Conservation (phyloP, 2,888 invertebrate genomes). For the Stenodema calcarata region DNA sequence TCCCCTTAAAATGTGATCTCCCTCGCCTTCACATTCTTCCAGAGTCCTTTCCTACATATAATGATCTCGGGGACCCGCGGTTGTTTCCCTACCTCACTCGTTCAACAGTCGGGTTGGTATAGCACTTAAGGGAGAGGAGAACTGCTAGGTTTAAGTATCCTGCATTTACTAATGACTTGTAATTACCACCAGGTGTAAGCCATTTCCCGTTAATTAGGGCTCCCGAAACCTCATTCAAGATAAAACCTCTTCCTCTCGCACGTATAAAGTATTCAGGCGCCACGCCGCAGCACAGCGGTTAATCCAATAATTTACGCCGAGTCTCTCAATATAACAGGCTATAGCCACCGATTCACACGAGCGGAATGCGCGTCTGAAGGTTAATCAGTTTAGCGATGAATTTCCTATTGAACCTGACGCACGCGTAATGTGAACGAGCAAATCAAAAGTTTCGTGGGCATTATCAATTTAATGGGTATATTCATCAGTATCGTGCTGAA, state of each 20-base stretch:
- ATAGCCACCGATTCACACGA: background rate
- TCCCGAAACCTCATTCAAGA: constrained; percentile 24
- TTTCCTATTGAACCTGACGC: background rate
- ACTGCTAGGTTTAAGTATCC: constrained; percentile 39
- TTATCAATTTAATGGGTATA: too few relatives aligned
- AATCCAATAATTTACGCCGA: constrained; percentile 7
- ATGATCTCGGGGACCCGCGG: constrained; percentile 30
- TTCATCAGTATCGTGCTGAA: too few relatives aligned
- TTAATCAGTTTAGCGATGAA: background rate
- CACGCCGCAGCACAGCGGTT: background rate
- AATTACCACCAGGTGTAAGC: constrained; percentile 47
- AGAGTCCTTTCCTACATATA: constrained; percentile 17
- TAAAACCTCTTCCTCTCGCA: constrained; percentile 22
- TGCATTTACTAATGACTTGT: constrained; percentile 46
- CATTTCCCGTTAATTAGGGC: constrained; percentile 47
- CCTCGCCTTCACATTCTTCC: background rate
- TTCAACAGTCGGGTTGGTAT: constrained; percentile 26
- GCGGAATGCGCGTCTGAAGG: background rate
- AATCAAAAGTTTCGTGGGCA: too few relatives aligned
- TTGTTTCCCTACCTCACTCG: constrained; percentile 23
- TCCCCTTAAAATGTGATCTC: constrained; percentile 15
- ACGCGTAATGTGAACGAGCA: too few relatives aligned
- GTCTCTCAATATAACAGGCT: background rate
- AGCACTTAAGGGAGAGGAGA: background rate
- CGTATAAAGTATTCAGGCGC: constrained; percentile 3